Conservation (phyloP, 2,113 vertebrate species). For the Equus quagga region DNA sequence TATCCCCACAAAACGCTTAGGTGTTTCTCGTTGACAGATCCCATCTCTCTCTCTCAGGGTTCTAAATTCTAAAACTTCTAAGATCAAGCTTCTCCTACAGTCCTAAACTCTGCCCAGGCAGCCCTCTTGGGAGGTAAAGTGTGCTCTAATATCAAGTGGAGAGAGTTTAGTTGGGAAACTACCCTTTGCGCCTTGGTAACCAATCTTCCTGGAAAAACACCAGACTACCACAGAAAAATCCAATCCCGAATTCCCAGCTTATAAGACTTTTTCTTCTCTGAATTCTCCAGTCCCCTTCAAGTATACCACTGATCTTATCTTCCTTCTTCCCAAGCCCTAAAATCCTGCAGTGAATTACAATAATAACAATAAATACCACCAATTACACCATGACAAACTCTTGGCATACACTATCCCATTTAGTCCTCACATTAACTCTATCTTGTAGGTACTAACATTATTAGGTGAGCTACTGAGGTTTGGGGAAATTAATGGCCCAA, state of each 20-base stretch:
- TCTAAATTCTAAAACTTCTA: slow-evolving; percentile 42
- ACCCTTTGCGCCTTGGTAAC: not conserved
- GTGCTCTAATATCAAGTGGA: not conserved
- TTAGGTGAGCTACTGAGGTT: not conserved
- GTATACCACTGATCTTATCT: not conserved
- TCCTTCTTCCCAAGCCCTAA: slow-evolving; percentile 5
- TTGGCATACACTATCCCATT: not conserved
- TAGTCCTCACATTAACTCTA: not conserved
- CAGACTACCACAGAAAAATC: not conserved
- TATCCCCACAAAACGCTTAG: not conserved
- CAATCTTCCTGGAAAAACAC: not conserved
- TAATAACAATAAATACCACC: slow-evolving; percentile 30
- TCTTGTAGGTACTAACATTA: not conserved
- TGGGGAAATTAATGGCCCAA: not conserved
- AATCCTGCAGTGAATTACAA: not conserved
- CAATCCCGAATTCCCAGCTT: not conserved
- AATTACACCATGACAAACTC: not conserved
- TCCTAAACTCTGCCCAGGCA: not conserved
- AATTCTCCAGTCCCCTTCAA: not conserved
- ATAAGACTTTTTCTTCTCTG: not conserved
- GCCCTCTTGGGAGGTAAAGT: not conserved
- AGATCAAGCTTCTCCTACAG: not conserved
- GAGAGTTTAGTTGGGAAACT: not conserved
- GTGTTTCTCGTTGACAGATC: slow-evolving; percentile 39
- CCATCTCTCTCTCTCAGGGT: slow-evolving; percentile 20